A percentile compares a stretch with the other conserved stretches of the same genome.
Evolutionary conservation across 2,888 invertebrate genomes (phyloP).

Genomic region (Drosophila borborema): DNA sequence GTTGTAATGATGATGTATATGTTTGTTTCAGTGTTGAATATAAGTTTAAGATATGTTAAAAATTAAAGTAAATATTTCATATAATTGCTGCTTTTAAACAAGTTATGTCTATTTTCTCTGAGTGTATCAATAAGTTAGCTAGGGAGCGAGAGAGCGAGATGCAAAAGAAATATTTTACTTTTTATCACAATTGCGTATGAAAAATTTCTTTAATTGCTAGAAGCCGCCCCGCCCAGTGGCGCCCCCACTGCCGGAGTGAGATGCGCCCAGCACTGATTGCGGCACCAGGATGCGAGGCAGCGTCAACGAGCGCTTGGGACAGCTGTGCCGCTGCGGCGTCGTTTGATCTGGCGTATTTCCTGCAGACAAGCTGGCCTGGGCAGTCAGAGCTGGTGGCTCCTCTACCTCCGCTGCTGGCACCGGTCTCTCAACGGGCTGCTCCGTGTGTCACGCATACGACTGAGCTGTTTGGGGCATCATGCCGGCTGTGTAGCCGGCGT

Average conservation of each 20-base stretch:
- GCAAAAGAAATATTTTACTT: conserved; percentile 68
- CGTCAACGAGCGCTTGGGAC: conserved; percentile 80
- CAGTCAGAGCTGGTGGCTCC: conserved; percentile 4
- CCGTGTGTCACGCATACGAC: conserved; percentile 87
- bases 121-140: background rate
- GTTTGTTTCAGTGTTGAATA: background rate
- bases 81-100: background rate
- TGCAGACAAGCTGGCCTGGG: conserved; percentile 17
- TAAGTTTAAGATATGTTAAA: background rate
- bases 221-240: conserved; percentile 75
- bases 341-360: conserved; percentile 50
- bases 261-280: conserved; percentile 47
- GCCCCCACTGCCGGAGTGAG: conserved; percentile 42
- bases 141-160: conserved; percentile 18
- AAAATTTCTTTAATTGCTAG: conserved; percentile 84
- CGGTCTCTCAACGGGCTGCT: conserved; percentile 10
- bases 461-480: conserved; percentile 86
- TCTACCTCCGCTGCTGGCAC: conserved; percentile 12
- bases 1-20: background rate
- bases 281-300: conserved; percentile 79
- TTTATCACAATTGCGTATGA: conserved; percentile 84
- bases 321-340: conserved; percentile 60
- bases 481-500: conserved; percentile 73
- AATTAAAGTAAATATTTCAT: background rate
- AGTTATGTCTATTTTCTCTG: background rate